Percentiles rank a stretch among this genome's conserved stretches.
Evolutionary conservation across 2,113 vertebrate genomes (phyloP).

Genomic region (Ammodytes marinus): DNA sequence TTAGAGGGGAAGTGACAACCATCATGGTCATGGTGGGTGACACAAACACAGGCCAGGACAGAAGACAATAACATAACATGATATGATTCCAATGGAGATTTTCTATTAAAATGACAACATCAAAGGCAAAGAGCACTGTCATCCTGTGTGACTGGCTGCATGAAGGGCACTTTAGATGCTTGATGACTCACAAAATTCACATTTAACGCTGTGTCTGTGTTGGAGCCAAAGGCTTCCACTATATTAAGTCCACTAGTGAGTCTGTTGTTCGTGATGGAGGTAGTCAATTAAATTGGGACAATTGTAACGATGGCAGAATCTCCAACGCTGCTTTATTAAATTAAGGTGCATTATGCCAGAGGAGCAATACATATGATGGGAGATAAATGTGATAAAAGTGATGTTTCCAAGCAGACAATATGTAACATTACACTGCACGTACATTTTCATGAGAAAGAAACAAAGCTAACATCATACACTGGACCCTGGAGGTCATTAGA

Average conservation of each 20-base stretch:
- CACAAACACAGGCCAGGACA: slow-evolving; percentile 4
- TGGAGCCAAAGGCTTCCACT: slow-evolving; percentile 1
- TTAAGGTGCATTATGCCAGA: background rate
- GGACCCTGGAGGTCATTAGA: background rate
- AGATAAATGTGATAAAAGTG: background rate
- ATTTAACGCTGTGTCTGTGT: background rate
- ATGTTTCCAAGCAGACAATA: background rate
- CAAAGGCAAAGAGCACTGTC: background rate
- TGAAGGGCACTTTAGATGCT: background rate
- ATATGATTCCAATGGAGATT: background rate
- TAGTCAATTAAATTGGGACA: background rate
- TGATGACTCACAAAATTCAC: background rate
- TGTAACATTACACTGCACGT: background rate
- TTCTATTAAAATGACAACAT: background rate
- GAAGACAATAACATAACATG: background rate
- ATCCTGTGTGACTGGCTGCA: background rate
- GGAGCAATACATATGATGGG: background rate
- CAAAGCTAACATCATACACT: background rate
- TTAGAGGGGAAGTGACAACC: slow-evolving; percentile 15
- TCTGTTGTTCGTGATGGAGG: background rate
- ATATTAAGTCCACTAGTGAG: background rate
- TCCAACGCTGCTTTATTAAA: background rate
- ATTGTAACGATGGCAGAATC: background rate
- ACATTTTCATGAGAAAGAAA: background rate
- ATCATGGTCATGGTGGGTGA: background rate